A percentile compares a stretch with the other conserved stretches of the same genome.
Evolutionary conservation across 2,888 invertebrate genomes (phyloP).

Genomic region (Drosophila percnosoma): DNA sequence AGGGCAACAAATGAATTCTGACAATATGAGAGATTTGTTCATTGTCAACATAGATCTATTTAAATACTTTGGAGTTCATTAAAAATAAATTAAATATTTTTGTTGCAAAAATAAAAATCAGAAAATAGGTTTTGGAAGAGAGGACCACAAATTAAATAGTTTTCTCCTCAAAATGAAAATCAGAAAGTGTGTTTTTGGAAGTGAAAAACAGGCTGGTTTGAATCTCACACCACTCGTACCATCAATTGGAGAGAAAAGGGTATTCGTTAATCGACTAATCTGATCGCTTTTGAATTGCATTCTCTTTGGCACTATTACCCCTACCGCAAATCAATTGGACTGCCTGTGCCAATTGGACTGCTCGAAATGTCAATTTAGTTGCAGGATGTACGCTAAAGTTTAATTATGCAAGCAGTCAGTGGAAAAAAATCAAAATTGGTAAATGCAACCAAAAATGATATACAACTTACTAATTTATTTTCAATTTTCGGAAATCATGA

Average conservation of each 20-base stretch:
- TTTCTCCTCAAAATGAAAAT: neutral
- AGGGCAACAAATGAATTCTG: neutral
- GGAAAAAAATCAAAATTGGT: slow-evolving; percentile 1
- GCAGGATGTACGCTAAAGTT: slow-evolving; percentile 66
- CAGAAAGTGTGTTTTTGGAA: neutral
- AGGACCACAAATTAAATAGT: neutral
- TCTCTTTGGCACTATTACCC: neutral
- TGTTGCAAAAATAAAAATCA: fast-evolving
- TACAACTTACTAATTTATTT: slow-evolving; percentile 79
- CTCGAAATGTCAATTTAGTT: slow-evolving; percentile 73
- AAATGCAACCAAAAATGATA: slow-evolving; percentile 66
- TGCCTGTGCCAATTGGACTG: slow-evolving; percentile 30
- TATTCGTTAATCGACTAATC: slow-evolving; percentile 6
- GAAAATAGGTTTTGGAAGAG: neutral
- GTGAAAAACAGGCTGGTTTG: neutral
- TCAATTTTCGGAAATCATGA: slow-evolving; percentile 80
- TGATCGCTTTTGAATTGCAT: neutral
- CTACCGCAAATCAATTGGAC: slow-evolving; percentile 7
- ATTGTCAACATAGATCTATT: fast-evolving
- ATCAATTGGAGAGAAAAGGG: slow-evolving; percentile 4
- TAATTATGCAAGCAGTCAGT: slow-evolving; percentile 69
- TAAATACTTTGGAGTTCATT: neutral
- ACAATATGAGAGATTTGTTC: neutral
- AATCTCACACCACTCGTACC: neutral
- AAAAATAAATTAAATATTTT: neutral